These are phyloP conservation scores for Hoplias malabaricus DNA, from an alignment of 2,113 vertebrate species.

Conservation along the genomic window DNA sequence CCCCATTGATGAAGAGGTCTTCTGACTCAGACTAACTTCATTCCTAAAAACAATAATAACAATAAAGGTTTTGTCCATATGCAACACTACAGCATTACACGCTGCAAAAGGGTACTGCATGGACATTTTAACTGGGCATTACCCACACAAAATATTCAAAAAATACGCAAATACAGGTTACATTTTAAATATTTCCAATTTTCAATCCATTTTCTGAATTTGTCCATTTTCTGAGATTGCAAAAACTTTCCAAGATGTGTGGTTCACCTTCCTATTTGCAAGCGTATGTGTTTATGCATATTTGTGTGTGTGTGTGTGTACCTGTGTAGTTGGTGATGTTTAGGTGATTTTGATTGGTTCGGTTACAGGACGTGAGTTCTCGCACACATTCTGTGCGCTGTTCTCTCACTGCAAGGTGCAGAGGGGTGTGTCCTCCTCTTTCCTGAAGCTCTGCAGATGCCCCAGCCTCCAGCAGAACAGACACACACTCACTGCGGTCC, in stretches of 20 bases:
- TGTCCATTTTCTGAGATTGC: no score
- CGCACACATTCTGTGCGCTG: conserved; percentile 57
- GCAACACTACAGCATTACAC: no score
- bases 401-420: conserved; percentile 75
- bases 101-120: no score
- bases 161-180: no score
- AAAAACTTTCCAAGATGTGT: not conserved
- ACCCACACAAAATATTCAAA: no score
- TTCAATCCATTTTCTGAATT: no score
- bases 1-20: no score
- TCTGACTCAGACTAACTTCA: no score
- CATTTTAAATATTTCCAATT: no score
- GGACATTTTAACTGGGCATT: no score
- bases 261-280: not conserved
- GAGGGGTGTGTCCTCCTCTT: conserved; percentile 72
- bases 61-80: no score
- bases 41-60: no score
- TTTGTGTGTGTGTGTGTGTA: conserved; percentile 48
- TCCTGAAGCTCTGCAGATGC: conserved; percentile 66
- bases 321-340: conserved; percentile 73
- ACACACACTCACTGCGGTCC: conserved; percentile 62
- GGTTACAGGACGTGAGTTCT: conserved; percentile 58
- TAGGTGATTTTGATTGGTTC: conserved; percentile 56
- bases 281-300: not conserved
- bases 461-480: conserved; percentile 66